Evolutionary conservation across 2,797 vertebrate species (phyloP).

Genomic region (Anisognathus igniventris): DNA sequence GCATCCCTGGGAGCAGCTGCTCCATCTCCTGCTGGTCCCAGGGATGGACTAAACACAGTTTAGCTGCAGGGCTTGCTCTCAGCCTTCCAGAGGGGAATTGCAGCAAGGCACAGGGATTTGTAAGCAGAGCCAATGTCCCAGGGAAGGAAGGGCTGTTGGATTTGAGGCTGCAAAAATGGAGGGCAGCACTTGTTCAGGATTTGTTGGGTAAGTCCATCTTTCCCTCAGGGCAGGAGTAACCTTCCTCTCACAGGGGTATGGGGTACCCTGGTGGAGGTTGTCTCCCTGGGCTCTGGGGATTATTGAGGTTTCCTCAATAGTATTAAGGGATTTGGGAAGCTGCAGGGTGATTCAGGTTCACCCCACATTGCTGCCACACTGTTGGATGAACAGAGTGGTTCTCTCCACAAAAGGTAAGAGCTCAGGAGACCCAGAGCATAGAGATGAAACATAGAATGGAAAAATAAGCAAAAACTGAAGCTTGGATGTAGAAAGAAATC

Average conservation of each 20-base stretch:
- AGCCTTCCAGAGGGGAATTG: not conserved
- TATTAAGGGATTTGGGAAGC: not conserved
- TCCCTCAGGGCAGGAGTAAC: not conserved
- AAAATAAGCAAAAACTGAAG: not conserved
- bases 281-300: not conserved
- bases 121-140: not conserved
- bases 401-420: not conserved
- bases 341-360: not conserved
- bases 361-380: not conserved
- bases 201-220: not conserved
- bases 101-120: not conserved
- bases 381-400: not conserved
- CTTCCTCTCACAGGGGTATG: too few relatives aligned
- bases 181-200: not conserved
- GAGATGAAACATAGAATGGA: not conserved
- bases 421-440: not conserved
- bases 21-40: not conserved
- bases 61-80: not conserved
- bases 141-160: not conserved
- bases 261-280: not conserved
- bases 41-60: not conserved
- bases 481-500: not conserved
- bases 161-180: fast-evolving
- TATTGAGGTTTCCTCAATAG: not conserved
- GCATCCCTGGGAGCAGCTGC: not conserved